Conservation (phyloP, 2,888 invertebrate genomes). For the Trissoscelio sp. region DNA sequence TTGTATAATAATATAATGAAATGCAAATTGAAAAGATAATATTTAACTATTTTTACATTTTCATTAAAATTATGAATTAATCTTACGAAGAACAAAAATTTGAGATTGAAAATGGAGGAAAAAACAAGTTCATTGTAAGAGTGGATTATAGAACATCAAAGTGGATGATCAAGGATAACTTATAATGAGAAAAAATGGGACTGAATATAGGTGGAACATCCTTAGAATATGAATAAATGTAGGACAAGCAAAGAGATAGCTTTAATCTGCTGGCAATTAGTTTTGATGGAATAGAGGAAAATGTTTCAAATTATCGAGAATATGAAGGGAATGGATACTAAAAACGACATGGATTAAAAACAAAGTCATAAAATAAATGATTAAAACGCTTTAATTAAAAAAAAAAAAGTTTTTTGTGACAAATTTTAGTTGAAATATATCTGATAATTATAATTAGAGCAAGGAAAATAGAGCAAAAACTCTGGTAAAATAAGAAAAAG, state of each 20-base stretch:
- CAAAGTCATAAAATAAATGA: no score
- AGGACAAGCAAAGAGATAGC: conserved; percentile 12
- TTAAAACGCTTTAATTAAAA: no score
- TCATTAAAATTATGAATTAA: no score
- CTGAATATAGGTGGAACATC: conserved; percentile 21
- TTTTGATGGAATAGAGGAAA: conserved; percentile 25
- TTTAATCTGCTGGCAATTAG: conserved; percentile 13
- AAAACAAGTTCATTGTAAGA: conserved; percentile 16
- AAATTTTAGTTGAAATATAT: no score
- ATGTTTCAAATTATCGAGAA: background rate
- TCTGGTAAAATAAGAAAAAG: conserved; percentile 16
- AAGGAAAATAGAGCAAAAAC: no score
- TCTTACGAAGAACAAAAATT: background rate
- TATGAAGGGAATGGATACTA: background rate
- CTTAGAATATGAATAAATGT: conserved; percentile 43
- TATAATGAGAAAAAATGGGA: conserved; percentile 35
- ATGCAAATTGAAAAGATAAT: no score
- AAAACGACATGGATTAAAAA: background rate
- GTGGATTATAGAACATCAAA: conserved; percentile 33
- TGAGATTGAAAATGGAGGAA: conserved; percentile 6
- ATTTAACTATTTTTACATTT: no score
- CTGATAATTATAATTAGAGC: background rate
- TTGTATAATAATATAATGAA: no score
- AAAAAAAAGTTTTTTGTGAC: no score
- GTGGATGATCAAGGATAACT: conserved; percentile 43